Base-by-base conservation (phyloP, 2,888 invertebrate genomes). In the Autographa pulchrina region DNA sequence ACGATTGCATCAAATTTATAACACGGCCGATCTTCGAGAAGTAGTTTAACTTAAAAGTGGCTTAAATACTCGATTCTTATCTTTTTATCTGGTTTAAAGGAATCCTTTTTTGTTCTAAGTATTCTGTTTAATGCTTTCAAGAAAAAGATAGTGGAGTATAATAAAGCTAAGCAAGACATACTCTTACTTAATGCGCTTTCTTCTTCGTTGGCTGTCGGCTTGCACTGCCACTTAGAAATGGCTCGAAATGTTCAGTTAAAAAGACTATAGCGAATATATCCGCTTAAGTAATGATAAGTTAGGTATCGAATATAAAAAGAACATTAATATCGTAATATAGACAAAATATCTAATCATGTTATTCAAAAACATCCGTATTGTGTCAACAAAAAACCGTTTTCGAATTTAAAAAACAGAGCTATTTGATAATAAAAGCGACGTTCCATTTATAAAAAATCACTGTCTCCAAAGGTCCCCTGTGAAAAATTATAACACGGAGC, bases 401-500 rank as follows among this genome's bases (percentile, higher is more conserved):
- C 20, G 9, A 56, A 25, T 18, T 52, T n/a, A 63, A 48, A 69
- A 78, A 82, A 71, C 71, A 75, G 72, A 32, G 76, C 73, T 74
- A 72, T 82, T 72, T 68, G 63, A 56, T 68, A 81, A 82, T 80
- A 79, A 82, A 78, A 75, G 70, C 71, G 77, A 79, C 78, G 75
- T 85, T 68, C 86, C 87, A 87, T 87, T 87, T 87, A 84, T 79
- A 78, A 84, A 87, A 87, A 88, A 86, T 82, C 82, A 85, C 80
- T 83, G 85, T 84, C 83, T 81, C 77, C 78, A 78, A 84, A 86
- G 89, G 89, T 89, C 90, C 86, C 89, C 82, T 77, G 90, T 91
- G 91, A 91, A 91, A 91, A 91, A 91, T 91, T 91, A 90, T 88
- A 87, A 87, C 85, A 83, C 85, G 85, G 82, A 80, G 76, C 82